A percentile compares a stretch with the other conserved stretches of the same genome.
Evolutionary conservation across 2,797 vertebrate species (phyloP).

Genomic region (Sebastiscus albofasciatus): DNA sequence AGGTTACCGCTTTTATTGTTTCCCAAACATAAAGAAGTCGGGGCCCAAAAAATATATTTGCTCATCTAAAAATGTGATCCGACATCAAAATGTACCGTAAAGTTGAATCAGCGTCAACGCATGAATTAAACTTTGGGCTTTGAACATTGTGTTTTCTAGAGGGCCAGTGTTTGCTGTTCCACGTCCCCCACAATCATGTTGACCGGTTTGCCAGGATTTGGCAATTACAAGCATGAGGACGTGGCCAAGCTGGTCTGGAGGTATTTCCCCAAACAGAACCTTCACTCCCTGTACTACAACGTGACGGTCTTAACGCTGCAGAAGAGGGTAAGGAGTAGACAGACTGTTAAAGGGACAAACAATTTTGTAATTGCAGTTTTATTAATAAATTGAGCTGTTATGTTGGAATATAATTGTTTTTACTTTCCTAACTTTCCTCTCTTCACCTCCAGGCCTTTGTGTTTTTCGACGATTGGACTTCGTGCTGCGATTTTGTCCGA

Average conservation of each 20-base stretch:
- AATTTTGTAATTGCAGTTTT: neutral
- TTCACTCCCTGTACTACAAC: constrained; percentile 48
- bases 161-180: neutral
- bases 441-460: constrained; percentile 54
- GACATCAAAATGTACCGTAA: no score
- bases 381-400: neutral
- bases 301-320: constrained; percentile 53
- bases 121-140: neutral
- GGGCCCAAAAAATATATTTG: neutral
- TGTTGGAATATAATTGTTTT: neutral
- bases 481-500: constrained; percentile 23
- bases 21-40: no score
- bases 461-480: constrained; percentile 18
- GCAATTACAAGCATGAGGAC: constrained; percentile 79
- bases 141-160: constrained; percentile 6
- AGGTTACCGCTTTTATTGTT: no score
- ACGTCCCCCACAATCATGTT: constrained; percentile 73
- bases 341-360: neutral
- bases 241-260: constrained; percentile 83
- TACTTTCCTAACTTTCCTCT: neutral
- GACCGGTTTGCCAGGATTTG: constrained; percentile 83
- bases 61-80: no score
- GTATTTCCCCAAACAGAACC: constrained; percentile 70
- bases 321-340: constrained; percentile 62
- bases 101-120: no score